Percentiles rank a stretch among this genome's conserved stretches.
These are phyloP conservation scores for Todiramphus chloris DNA, from an alignment of 2,113 vertebrate genomes.

Conservation along the genomic window DNA sequence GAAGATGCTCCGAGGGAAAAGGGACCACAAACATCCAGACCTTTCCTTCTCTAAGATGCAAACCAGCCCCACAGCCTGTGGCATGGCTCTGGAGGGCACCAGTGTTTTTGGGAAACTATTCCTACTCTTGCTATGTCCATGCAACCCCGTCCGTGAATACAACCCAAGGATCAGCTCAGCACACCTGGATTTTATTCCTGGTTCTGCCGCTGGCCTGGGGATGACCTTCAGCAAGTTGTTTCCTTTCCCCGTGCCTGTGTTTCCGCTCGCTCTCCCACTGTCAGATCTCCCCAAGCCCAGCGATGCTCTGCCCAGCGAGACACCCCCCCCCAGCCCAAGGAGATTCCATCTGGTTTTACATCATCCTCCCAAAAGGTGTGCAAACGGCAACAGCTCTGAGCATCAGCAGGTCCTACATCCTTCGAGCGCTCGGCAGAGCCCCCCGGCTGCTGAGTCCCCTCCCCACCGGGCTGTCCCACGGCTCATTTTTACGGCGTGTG, in stretches of 20 bases:
- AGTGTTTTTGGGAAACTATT: background rate
- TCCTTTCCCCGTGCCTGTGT: background rate
- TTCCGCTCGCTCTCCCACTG: background rate
- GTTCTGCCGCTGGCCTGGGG: background rate
- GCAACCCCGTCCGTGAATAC: background rate
- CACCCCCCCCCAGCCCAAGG: accelerated
- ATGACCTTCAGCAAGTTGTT: background rate
- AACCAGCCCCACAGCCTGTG: background rate
- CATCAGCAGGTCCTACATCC: background rate
- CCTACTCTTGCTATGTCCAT: background rate
- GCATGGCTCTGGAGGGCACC: accelerated
- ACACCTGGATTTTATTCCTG: conserved; percentile 36
- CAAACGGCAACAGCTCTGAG: background rate
- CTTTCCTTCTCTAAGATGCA: background rate
- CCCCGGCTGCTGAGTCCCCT: background rate
- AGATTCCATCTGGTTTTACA: background rate
- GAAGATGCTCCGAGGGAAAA: background rate
- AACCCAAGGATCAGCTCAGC: background rate
- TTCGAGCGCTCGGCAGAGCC: background rate
- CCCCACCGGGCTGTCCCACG: accelerated
- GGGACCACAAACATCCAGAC: background rate
- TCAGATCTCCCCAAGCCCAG: background rate
- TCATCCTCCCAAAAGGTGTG: background rate
- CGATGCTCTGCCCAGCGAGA: accelerated
- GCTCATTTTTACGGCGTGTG: background rate